Percentiles rank a stretch among this genome's conserved stretches.
These are phyloP conservation scores for Abramis brama DNA, from an alignment of 2,113 vertebrate genomes.

Conservation along the genomic window DNA sequence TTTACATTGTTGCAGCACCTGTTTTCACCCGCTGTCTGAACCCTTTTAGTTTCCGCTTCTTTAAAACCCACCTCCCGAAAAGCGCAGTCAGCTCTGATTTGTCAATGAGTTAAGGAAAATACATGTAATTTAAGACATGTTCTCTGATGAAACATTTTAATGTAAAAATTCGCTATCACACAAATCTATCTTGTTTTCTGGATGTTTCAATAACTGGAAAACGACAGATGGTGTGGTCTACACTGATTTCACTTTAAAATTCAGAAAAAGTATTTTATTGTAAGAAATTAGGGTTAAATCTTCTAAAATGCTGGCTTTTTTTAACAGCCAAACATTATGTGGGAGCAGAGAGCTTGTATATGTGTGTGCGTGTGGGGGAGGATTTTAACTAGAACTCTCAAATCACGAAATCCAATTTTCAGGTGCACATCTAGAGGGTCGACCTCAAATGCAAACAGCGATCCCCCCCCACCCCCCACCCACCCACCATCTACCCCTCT, in stretches of 20 bases:
- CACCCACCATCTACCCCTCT: not conserved
- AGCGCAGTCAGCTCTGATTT: too few relatives aligned
- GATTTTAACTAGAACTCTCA: conserved; percentile 65
- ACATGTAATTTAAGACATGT: not conserved
- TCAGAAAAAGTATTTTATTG: not conserved
- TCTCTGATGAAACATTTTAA: too few relatives aligned
- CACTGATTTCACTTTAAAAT: not conserved
- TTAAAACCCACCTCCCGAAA: too few relatives aligned
- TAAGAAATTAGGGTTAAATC: not conserved
- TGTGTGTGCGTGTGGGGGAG: conserved; percentile 38
- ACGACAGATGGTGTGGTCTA: not conserved
- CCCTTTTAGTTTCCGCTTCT: too few relatives aligned
- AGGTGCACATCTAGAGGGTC: conserved; percentile 70
- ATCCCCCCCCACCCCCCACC: conserved; percentile 22
- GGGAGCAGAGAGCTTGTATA: conserved; percentile 1
- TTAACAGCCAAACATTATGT: not conserved
- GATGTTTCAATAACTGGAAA: not conserved
- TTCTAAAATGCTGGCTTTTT: not conserved
- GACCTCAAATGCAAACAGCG: conserved; percentile 73
- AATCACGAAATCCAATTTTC: conserved; percentile 72
- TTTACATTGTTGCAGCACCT: too few relatives aligned
- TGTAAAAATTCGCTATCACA: not conserved
- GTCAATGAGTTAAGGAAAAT: too few relatives aligned
- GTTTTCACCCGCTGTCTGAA: too few relatives aligned
- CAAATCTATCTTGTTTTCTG: not conserved